Evolutionary conservation across 2,113 vertebrate species (phyloP).

Genomic region (Indicator maculatus): DNA sequence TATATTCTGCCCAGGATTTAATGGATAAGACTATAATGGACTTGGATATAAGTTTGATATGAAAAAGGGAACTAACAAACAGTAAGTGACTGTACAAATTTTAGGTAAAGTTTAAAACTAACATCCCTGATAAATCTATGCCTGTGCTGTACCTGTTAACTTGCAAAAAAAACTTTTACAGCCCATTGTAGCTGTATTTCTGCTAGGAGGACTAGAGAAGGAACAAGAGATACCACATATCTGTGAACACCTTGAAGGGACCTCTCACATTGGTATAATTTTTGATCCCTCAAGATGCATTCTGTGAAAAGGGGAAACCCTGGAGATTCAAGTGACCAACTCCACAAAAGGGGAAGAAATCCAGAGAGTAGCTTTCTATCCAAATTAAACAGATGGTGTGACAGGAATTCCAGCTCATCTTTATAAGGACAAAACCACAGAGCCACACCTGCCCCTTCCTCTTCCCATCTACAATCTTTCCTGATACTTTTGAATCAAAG

Average conservation of each 20-base stretch:
- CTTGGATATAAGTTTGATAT: neutral
- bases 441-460: neutral
- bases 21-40: neutral
- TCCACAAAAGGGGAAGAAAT: neutral
- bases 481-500: neutral
- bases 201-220: neutral
- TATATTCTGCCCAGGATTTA: neutral
- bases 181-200: neutral
- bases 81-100: neutral
- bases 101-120: neutral
- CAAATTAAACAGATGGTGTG: neutral
- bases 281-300: neutral
- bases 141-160: neutral
- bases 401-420: neutral
- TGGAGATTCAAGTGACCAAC: neutral
- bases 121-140: neutral
- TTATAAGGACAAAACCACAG: neutral
- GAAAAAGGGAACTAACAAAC: neutral
- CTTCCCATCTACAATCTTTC: neutral
- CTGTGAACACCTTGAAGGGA: neutral
- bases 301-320: neutral
- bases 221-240: neutral
- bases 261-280: neutral
- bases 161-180: neutral
- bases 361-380: neutral